These are phyloP conservation scores for Cyanoramphus novaezelandiae DNA, from an alignment of 2,113 vertebrate genomes.

Conservation along the genomic window DNA sequence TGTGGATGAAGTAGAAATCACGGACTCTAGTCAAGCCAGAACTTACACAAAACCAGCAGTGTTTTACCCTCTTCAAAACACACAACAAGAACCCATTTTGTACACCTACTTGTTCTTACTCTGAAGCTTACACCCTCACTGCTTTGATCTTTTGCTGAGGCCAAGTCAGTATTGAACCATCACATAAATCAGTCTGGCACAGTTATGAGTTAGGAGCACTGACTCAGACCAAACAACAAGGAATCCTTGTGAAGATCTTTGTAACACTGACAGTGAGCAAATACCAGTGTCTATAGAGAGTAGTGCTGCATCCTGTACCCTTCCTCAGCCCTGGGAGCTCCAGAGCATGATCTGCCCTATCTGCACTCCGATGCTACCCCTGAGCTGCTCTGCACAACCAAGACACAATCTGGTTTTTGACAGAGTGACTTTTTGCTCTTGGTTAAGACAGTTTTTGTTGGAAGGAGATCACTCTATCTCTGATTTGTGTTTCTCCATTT, in stretches of 20 bases:
- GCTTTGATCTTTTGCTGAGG: neutral
- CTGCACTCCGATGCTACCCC: neutral
- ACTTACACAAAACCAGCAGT: neutral
- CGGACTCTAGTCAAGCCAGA: neutral
- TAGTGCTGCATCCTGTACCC: rapidly evolving
- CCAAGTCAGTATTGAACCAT: neutral
- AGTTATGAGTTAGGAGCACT: neutral
- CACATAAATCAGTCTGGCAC: neutral
- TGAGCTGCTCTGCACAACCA: neutral
- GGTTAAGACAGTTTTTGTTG: neutral
- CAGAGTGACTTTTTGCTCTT: neutral
- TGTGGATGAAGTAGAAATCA: neutral
- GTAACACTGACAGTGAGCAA: neutral
- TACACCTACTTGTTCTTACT: neutral
- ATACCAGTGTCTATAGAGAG: neutral
- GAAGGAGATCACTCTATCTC: neutral
- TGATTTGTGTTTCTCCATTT: neutral
- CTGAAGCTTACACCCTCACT: neutral
- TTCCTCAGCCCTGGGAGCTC: neutral
- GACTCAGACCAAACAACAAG: neutral
- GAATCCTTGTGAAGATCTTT: neutral
- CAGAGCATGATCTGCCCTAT: neutral
- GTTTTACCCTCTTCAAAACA: neutral
- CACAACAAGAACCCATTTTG: neutral
- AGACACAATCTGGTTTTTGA: neutral